These are phyloP conservation scores for Enteromius mattozi DNA, from an alignment of 2,797 vertebrate genomes.

Conservation along the genomic window DNA sequence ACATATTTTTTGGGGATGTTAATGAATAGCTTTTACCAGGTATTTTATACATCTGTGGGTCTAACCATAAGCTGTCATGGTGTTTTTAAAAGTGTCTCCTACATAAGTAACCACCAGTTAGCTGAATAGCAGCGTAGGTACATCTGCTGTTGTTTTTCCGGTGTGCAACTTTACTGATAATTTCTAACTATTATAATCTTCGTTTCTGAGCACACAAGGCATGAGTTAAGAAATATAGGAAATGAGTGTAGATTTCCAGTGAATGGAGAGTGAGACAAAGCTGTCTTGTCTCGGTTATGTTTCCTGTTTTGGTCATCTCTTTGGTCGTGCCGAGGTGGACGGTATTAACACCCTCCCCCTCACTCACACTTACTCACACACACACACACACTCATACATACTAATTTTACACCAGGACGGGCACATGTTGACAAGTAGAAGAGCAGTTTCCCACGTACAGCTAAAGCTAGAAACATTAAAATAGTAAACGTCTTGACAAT, in stretches of 20 bases:
- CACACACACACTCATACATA: not conserved
- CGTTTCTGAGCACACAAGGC: not conserved
- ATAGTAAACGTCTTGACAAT: too few species aligned
- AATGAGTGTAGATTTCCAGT: not conserved
- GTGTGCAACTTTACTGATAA: not conserved
- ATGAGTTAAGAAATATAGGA: not conserved
- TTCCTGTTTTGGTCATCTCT: slow-evolving; percentile 13
- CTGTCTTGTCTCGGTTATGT: not conserved
- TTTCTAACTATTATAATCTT: not conserved
- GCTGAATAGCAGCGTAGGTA: not conserved
- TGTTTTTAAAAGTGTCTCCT: not conserved
- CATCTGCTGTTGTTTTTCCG: not conserved
- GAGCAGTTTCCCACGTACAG: not conserved
- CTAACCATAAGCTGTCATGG: not conserved
- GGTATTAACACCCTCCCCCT: slow-evolving; percentile 2
- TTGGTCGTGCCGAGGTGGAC: not conserved
- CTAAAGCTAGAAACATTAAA: not conserved
- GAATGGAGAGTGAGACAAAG: not conserved
- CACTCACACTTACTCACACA: slow-evolving; percentile 9
- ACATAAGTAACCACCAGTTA: not conserved
- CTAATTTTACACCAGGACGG: slow-evolving; percentile 25
- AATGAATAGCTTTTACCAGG: not conserved
- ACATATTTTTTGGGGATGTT: too few species aligned
- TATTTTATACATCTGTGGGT: not conserved
- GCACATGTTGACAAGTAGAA: not conserved